phyloP scores from a whole-genome alignment of 1,140 invertebrate species.

The Vollenhovia emeryi region DNA sequence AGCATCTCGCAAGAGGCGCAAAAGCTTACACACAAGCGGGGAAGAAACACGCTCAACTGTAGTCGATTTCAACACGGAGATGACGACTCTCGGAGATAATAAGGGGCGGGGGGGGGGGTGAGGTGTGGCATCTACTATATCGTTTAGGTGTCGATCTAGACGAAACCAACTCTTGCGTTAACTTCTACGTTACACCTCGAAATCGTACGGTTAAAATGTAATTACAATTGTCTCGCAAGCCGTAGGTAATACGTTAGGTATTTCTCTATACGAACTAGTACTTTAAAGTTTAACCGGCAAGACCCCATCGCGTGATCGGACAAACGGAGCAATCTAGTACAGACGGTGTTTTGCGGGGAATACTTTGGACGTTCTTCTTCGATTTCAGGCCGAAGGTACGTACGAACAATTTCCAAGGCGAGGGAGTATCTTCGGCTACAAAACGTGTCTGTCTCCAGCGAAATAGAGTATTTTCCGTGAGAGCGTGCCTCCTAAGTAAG shows the following conservation, averaged over 20 bases:
- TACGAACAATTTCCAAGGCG: slow-evolving; percentile 15
- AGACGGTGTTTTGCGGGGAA: not conserved
- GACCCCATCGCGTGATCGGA: slow-evolving; percentile 44
- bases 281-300: slow-evolving; percentile 36
- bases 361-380: slow-evolving; percentile 34
- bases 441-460: slow-evolving; percentile 34
- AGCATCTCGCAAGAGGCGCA: slow-evolving; percentile 72
- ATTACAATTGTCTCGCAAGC: slow-evolving; percentile 50
- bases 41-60: slow-evolving; percentile 41
- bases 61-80: slow-evolving; percentile 29
- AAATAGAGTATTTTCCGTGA: slow-evolving; percentile 26
- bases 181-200: slow-evolving; percentile 46
- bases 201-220: slow-evolving; percentile 44
- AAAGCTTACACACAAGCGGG: slow-evolving; percentile 74
- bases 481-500: slow-evolving; percentile 34
- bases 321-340: slow-evolving; percentile 52
- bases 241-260: slow-evolving; percentile 44
- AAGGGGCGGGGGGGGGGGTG: no score
- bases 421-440: not conserved
- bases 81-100: slow-evolving; percentile 34
- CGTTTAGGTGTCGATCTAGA: slow-evolving; percentile 41
- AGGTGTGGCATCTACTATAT: slow-evolving; percentile 3
- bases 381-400: slow-evolving; percentile 3
- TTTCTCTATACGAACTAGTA: slow-evolving; percentile 24
- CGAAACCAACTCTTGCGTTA: slow-evolving; percentile 49